A percentile compares a stretch with the other conserved stretches of the same genome.
These are phyloP conservation scores for Nasonovia ribisnigri DNA, from an alignment of 2,888 invertebrate species.

Conservation along the genomic window DNA sequence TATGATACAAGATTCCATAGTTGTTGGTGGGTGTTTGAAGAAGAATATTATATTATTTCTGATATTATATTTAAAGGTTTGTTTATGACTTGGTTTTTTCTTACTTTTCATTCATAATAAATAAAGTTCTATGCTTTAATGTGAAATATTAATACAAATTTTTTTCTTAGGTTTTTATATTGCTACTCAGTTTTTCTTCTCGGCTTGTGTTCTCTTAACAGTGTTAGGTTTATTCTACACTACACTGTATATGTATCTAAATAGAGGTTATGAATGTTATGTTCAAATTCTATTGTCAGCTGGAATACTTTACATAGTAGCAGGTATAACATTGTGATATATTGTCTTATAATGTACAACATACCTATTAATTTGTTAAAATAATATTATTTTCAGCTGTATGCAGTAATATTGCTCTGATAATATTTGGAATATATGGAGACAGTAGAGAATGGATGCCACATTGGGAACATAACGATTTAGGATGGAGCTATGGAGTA, in stretches of 20 bases:
- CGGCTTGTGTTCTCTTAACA: constrained; percentile 85
- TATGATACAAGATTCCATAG: constrained; percentile 88
- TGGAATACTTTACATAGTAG: constrained; percentile 80
- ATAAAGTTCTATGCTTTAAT: neutral
- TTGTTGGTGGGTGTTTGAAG: constrained; percentile 98
- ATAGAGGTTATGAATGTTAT: constrained; percentile 82
- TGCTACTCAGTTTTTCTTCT: constrained; percentile 93
- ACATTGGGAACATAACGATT: constrained; percentile 93
- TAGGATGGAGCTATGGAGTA: constrained; percentile 94
- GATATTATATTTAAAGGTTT: constrained; percentile 86
- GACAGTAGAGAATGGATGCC: constrained; percentile 97
- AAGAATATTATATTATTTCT: constrained; percentile 95
- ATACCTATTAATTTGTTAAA: neutral
- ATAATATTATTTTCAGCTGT: constrained; percentile 74
- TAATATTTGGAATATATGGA: constrained; percentile 90
- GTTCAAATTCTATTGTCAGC: constrained; percentile 80
- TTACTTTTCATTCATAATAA: neutral
- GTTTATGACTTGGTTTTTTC: neutral
- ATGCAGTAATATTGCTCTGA: constrained; percentile 85
- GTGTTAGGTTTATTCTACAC: constrained; percentile 78
- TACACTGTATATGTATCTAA: constrained; percentile 80
- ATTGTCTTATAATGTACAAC: neutral
- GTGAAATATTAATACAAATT: constrained; percentile 14
- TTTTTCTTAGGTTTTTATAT: constrained; percentile 83
- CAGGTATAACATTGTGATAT: constrained; percentile 71